A percentile compares a stretch with the other conserved stretches of the same genome.
These are phyloP conservation scores for Crossocerus cetratus DNA, from an alignment of 2,888 invertebrate species.

Conservation along the genomic window DNA sequence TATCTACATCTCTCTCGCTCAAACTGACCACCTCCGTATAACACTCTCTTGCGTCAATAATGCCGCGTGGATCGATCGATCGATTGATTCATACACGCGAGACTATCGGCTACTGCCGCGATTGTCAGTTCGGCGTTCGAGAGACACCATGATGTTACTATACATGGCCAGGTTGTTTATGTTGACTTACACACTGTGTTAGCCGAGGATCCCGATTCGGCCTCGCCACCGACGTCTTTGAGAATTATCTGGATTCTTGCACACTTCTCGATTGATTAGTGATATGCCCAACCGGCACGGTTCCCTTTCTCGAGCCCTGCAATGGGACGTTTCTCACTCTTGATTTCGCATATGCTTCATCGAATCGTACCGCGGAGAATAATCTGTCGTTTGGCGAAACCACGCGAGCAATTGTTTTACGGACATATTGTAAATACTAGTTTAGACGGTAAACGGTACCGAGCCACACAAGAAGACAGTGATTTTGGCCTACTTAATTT, in stretches of 20 bases:
- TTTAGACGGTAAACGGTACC: too few species aligned
- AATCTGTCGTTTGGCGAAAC: too few species aligned
- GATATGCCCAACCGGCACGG: neutral
- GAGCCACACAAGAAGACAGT: too few species aligned
- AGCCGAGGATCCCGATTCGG: slow-evolving; percentile 33
- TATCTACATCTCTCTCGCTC: neutral
- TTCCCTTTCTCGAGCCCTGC: too few species aligned
- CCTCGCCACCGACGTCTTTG: slow-evolving; percentile 57
- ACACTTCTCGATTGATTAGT: slow-evolving; percentile 1
- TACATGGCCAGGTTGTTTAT: slow-evolving; percentile 15
- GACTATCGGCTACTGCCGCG: slow-evolving; percentile 16
- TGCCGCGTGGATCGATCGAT: slow-evolving; percentile 25
- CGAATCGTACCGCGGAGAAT: too few species aligned
- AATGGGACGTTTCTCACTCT: too few species aligned
- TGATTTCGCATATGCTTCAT: too few species aligned
- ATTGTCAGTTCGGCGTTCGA: slow-evolving; percentile 19
- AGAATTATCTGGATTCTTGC: slow-evolving; percentile 61
- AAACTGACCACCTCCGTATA: neutral
- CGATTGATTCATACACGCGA: slow-evolving; percentile 1
- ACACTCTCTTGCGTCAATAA: slow-evolving; percentile 20
- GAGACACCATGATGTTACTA: slow-evolving; percentile 17
- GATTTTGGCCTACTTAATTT: neutral
- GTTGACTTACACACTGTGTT: slow-evolving; percentile 25
- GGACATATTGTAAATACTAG: too few species aligned
- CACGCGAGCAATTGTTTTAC: too few species aligned